These are phyloP conservation scores for Xanthostigma xanthostigma DNA, from an alignment of 2,888 invertebrate genomes.

Conservation along the genomic window DNA sequence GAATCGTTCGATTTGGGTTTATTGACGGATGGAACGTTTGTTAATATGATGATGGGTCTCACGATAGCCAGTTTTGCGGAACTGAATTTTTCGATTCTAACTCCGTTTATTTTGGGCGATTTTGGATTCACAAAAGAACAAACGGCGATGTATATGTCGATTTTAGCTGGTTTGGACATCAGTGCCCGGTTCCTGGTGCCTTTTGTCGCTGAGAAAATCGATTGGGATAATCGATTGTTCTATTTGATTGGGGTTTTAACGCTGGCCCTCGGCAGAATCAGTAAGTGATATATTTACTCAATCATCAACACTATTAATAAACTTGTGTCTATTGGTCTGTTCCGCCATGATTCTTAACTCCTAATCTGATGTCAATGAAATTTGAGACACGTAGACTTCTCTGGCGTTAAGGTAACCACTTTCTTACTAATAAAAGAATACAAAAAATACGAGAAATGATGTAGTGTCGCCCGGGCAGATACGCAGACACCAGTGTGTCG, in stretches of 20 bases:
- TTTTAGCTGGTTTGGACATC: constrained; percentile 50
- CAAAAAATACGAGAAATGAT: no score
- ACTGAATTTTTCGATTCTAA: constrained; percentile 55
- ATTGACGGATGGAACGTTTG: constrained; percentile 48
- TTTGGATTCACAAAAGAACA: constrained; percentile 42
- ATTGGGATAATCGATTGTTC: constrained; percentile 55
- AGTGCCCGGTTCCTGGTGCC: constrained; percentile 50
- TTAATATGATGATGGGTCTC: constrained; percentile 54
- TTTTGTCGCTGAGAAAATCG: constrained; percentile 49
- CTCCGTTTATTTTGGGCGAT: constrained; percentile 55
- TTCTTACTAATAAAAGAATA: no score
- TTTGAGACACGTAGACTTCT: no score
- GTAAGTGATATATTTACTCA: constrained; percentile 26
- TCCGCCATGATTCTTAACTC: no score
- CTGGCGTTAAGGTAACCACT: no score
- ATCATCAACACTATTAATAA: background rate
- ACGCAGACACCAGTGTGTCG: no score
- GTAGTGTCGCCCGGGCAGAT: no score
- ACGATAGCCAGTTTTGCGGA: constrained; percentile 57
- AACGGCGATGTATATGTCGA: constrained; percentile 53
- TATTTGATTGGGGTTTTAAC: constrained; percentile 51
- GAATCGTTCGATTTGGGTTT: constrained; percentile 57
- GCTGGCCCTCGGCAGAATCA: constrained; percentile 49
- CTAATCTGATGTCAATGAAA: no score
- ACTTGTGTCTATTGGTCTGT: no score